Evolutionary conservation across 2,888 invertebrate genomes (phyloP), one percentile per base, ranked within the genome.

Genomic region (Tuta absoluta): DNA sequence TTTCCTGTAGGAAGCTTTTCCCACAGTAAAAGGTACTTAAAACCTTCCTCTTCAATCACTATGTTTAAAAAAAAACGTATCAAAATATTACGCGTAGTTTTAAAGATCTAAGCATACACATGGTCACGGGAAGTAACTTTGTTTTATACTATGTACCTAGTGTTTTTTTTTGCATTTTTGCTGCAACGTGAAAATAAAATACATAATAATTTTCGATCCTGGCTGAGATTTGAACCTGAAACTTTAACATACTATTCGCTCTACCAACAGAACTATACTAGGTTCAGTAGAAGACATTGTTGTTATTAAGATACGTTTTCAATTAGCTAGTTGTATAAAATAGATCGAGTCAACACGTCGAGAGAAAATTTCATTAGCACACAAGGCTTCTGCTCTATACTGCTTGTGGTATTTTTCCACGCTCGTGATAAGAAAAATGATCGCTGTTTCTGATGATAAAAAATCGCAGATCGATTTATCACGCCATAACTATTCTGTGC

Each of bases 341-440:
- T 57, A 45, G 33, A 63, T 38, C 56, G 24, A 23, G 21, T 49
- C 24, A 61, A 61, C 48, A 61, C 28, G 63, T 48, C 58, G 45
- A 57, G 41, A 63, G 41, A 41, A 24, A 63, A 45, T 59, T 58
- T 63, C 60, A 65, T 65, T 62, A 65, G 10, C 58, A 24, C 33
- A 19, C 48, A 41, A 41, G 62, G 65, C 59, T 65, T 65, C 65
- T 19, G 24, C 17, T 33, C 33, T 33, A 33, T 10, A 33, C 33
- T 37, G 37, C 49, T 28, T 59, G 41, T 19, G 21, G 58, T 63
- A 45, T 19, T 63, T 65, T 65, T 63, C 62, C 65, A 21, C 37
- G 21, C 51, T 63, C 41, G 38, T 38, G 59, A 58, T 57, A 57
- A 37, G 28, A 19, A 19, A n/a, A 65, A 45, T 62, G 41, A 64